These are phyloP conservation scores for Pseudococcus viburni DNA, from an alignment of 2,888 invertebrate species.

Conservation along the genomic window DNA sequence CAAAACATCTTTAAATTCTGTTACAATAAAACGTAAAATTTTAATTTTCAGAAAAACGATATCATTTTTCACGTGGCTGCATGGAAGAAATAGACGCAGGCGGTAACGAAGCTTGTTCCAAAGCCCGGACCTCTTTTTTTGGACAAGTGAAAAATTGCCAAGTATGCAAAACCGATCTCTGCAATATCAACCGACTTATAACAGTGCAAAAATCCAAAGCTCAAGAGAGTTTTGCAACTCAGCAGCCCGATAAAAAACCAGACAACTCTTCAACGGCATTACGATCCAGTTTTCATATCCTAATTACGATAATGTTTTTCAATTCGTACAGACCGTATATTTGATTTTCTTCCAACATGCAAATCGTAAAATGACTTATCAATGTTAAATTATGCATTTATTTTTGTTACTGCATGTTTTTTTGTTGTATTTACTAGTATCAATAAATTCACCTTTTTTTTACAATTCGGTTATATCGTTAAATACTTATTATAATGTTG, in stretches of 20 bases:
- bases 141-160: background rate
- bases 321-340: background rate
- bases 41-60: background rate
- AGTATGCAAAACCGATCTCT: background rate
- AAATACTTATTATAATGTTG: background rate
- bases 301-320: background rate
- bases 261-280: background rate
- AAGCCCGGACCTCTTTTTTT: background rate
- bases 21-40: background rate
- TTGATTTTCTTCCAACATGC: background rate
- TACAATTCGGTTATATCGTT: background rate
- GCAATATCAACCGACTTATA: background rate
- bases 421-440: background rate
- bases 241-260: background rate
- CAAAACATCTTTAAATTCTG: background rate
- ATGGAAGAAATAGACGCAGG: conserved; percentile 1
- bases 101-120: background rate
- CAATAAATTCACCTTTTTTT: background rate
- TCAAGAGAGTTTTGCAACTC: background rate
- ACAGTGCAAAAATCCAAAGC: background rate
- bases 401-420: background rate
- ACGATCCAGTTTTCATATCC: background rate
- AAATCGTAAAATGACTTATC: background rate
- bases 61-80: background rate
- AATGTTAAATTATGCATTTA: background rate